These are phyloP conservation scores for Turritopsis rubra DNA, from an alignment of 30 jellyfish, hydroid and myxozoan genomes.

Conservation along the genomic window DNA sequence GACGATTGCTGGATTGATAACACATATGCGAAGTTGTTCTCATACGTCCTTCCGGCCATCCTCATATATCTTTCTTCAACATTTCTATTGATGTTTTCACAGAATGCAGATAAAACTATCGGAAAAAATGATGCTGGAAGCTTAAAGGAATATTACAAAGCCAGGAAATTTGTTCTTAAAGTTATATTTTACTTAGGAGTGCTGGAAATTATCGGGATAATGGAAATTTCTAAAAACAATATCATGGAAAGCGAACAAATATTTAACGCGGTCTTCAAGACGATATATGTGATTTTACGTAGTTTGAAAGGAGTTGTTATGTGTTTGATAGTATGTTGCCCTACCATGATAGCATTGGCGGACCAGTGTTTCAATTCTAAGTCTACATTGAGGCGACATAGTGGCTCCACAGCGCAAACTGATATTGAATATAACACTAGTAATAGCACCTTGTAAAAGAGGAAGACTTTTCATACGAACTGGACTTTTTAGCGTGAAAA, in stretches of 20 bases:
- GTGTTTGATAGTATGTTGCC: neutral
- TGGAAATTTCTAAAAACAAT: neutral
- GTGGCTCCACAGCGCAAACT: neutral
- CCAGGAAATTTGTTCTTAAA: neutral
- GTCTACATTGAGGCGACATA: neutral
- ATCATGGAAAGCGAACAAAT: neutral
- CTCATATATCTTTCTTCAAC: neutral
- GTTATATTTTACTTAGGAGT: neutral
- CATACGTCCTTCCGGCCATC: neutral
- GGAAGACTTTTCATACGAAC: neutral
- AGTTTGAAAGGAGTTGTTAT: neutral
- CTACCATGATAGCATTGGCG: neutral
- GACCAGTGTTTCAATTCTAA: neutral
- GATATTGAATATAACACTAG: neutral
- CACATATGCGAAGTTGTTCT: neutral
- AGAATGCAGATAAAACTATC: neutral
- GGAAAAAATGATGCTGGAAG: neutral
- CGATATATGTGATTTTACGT: neutral
- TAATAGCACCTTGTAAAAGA: neutral
- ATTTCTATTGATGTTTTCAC: neutral
- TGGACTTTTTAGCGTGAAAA: no score
- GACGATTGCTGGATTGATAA: neutral
- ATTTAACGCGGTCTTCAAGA: neutral
- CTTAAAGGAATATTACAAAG: neutral
- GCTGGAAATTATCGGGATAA: neutral